Percentiles rank a stretch among this genome's conserved stretches.
These are phyloP conservation scores for Oenanthe oenanthe DNA, from an alignment of 2,113 vertebrate genomes.

Conservation along the genomic window DNA sequence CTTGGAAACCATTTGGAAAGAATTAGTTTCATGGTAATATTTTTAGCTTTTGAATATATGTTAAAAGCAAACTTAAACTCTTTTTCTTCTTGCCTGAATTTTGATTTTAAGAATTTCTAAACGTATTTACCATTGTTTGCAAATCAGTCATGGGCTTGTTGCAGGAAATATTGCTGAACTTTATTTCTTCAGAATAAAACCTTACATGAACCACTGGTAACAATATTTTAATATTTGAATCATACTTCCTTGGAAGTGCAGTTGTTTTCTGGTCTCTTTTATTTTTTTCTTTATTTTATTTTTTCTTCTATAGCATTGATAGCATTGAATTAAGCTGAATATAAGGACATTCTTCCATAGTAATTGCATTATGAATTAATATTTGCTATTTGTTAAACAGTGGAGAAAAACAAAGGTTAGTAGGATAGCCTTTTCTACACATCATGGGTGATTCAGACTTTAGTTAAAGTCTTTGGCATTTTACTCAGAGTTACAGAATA, in stretches of 20 bases:
- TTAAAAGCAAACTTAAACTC: background rate
- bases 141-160: background rate
- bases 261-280: background rate
- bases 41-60: constrained; percentile 20
- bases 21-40: constrained; percentile 28
- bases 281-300: fast-evolving
- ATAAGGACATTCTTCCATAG: background rate
- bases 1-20: constrained; percentile 44
- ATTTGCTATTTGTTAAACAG: background rate
- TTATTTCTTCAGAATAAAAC: background rate
- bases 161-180: background rate
- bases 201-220: background rate
- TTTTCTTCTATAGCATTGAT: background rate
- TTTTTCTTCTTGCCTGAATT: background rate
- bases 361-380: background rate
- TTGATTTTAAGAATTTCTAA: background rate
- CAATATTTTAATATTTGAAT: background rate
- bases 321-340: background rate
- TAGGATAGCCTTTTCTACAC: background rate
- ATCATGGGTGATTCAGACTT: background rate
- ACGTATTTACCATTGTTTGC: background rate
- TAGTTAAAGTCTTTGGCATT: background rate
- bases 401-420: background rate
- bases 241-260: background rate
- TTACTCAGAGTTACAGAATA: background rate